Evolutionary conservation across 2,797 vertebrate genomes (phyloP), one percentile per base, ranked within the genome.

Genomic region (Iguana delicatissima): DNA sequence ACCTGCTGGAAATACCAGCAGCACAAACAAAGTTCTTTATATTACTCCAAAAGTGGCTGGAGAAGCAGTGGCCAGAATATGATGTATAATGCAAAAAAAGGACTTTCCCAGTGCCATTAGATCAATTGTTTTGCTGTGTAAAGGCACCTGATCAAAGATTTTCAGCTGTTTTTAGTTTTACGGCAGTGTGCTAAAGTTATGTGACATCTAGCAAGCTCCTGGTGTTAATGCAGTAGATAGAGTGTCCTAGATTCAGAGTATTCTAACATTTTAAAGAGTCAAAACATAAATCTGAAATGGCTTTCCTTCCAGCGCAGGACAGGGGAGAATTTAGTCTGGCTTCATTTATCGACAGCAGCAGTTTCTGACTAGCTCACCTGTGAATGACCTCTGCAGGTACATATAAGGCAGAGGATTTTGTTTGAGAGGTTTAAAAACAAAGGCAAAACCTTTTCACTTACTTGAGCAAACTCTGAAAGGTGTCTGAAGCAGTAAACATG

Each of bases 401-500:
- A 80, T 85, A 72, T 79, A 88, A 50, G n/a, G 3, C 50, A 67
- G 32, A 22, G 59, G 80, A 77, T 29, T 67, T n/a, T 50, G 55
- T 29, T 52, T 50, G 69, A 73, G 59, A 77, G 35, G 50, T 35
- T 84, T 57, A 84, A 46, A 85, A 46, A 22, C 32, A 62, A 59
- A 24, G 29, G n/a, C 82, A 73, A 32, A 12, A 67, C 14, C 55
- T 1, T 64, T 57, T 87, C 14, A 6, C n/a, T 85, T 72, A n/a
- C 7, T 6, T 59, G 38, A 73, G 76, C 64, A 62, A 22, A n/a
- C 77, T 83, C 26, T 59, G 76, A 80, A 32, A 20, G 73, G 9
- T 22, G n/a, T 50, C 18, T 85, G 77, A 38, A n/a, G 20, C 13
- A 46, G 32, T 85, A 85, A 91, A 91, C 62, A 32, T 74, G 32